These are phyloP conservation scores for Aselliscus stoliczkanus DNA, from an alignment of 2,797 vertebrate species.

Conservation along the genomic window DNA sequence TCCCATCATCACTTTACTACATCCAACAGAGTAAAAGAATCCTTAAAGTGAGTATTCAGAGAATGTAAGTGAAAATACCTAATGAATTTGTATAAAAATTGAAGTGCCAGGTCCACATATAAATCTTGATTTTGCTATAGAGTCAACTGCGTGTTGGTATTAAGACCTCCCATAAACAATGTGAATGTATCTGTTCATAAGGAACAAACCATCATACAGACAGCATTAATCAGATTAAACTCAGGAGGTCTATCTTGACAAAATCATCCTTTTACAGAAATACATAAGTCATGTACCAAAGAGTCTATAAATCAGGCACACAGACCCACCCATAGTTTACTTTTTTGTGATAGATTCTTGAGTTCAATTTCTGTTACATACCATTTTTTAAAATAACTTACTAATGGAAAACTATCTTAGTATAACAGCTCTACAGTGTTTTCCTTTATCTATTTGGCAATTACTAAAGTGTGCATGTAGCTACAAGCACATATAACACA, in stretches of 20 bases:
- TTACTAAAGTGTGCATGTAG: neutral
- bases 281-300: constrained; percentile 67
- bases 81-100: constrained; percentile 74
- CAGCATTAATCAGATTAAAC: constrained; percentile 74
- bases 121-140: constrained; percentile 83
- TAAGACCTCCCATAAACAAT: constrained; percentile 84
- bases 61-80: constrained; percentile 67
- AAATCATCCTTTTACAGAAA: constrained; percentile 73
- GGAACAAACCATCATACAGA: constrained; percentile 75
- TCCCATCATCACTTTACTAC: neutral
- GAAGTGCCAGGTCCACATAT: constrained; percentile 66
- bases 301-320: neutral
- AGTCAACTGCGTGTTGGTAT: constrained; percentile 82
- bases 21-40: constrained; percentile 31
- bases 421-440: neutral
- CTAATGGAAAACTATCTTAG: neutral
- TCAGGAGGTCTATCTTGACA: constrained; percentile 73
- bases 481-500: neutral
- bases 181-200: constrained; percentile 81
- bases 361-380: neutral
- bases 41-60: constrained; percentile 50
- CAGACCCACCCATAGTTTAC: neutral
- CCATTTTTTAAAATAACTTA: neutral
- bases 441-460: neutral
- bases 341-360: constrained; percentile 5